A percentile compares a stretch with the other conserved stretches of the same genome.
phyloP scores from a whole-genome alignment of 2,888 invertebrate species.

The Lathronympha strigana region DNA sequence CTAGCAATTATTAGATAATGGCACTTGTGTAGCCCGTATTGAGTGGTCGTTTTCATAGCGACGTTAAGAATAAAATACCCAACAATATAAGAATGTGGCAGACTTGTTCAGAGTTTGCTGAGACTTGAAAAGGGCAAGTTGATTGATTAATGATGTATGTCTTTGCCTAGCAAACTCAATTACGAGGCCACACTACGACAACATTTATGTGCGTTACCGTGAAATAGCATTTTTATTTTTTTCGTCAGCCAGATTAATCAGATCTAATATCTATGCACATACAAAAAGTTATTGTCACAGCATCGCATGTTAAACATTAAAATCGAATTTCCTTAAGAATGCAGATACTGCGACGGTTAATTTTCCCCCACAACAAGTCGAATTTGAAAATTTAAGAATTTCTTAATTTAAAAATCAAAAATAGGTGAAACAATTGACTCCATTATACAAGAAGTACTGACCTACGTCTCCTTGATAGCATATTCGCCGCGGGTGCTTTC shows the following conservation, averaged over 20 bases:
- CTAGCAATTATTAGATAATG: conserved; percentile 31
- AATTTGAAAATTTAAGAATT: no score
- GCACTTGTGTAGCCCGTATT: conserved; percentile 9
- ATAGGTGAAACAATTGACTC: no score
- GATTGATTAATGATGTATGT: not conserved
- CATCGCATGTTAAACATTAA: no score
- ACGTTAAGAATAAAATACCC: conserved; percentile 6
- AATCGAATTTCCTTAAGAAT: no score
- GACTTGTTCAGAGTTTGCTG: not conserved
- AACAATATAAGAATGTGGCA: conserved; percentile 11
- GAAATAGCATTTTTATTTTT: not conserved
- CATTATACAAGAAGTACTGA: conserved; percentile 71
- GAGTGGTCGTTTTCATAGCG: conserved; percentile 4
- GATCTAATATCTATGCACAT: no score
- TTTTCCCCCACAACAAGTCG: no score
- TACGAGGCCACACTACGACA: not conserved
- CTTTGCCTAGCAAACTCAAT: not conserved
- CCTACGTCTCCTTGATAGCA: conserved; percentile 92
- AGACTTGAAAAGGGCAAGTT: conserved; percentile 3
- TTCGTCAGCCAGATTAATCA: no score
- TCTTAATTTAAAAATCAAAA: no score
- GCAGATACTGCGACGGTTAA: no score
- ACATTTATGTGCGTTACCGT: not conserved
- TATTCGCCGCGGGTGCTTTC: conserved; percentile 90
- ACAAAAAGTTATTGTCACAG: no score